Evolutionary conservation across 2,113 vertebrate genomes (phyloP).

Genomic region (Ursus arctos): DNA sequence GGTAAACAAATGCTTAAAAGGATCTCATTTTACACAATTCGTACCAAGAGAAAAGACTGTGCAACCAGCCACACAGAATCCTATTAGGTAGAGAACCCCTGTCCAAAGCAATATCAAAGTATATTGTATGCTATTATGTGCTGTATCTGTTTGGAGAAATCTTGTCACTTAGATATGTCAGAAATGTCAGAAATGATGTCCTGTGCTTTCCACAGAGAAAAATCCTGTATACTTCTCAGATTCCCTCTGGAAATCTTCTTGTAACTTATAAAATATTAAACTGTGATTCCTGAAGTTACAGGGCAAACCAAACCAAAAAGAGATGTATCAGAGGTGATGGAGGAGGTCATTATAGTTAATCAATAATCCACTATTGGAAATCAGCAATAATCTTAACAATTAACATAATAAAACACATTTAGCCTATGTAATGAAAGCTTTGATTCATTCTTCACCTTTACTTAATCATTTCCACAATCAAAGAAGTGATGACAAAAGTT

Average conservation of each 20-base stretch:
- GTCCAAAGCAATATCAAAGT: neutral
- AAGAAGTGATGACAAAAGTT: conserved; percentile 52
- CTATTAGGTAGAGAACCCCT: neutral
- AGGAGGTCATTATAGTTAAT: conserved; percentile 41
- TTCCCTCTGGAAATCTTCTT: conserved; percentile 58
- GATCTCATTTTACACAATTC: conserved; percentile 36
- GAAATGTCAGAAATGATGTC: conserved; percentile 54
- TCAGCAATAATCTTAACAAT: conserved; percentile 68
- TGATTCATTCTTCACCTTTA: conserved; percentile 35
- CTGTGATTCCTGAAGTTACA: conserved; percentile 45
- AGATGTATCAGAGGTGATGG: neutral
- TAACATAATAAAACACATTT: conserved; percentile 46
- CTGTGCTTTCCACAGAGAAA: conserved; percentile 38
- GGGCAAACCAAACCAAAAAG: conserved; percentile 13
- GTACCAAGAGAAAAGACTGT: conserved; percentile 44
- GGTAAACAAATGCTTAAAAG: conserved; percentile 46
- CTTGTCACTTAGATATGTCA: conserved; percentile 46
- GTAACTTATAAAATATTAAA: conserved; percentile 59
- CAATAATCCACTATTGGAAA: conserved; percentile 74
- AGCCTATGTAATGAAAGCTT: neutral
- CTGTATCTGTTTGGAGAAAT: conserved; percentile 45
- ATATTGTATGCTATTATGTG: neutral
- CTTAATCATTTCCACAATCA: conserved; percentile 16
- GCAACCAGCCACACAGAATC: conserved; percentile 8
- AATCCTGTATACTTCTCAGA: conserved; percentile 27